Percentiles rank a stretch among this genome's conserved stretches.
Evolutionary conservation across 35 echinoderm and acorn worm genomes (phyloP).

Genomic region (Patiria miniata): DNA sequence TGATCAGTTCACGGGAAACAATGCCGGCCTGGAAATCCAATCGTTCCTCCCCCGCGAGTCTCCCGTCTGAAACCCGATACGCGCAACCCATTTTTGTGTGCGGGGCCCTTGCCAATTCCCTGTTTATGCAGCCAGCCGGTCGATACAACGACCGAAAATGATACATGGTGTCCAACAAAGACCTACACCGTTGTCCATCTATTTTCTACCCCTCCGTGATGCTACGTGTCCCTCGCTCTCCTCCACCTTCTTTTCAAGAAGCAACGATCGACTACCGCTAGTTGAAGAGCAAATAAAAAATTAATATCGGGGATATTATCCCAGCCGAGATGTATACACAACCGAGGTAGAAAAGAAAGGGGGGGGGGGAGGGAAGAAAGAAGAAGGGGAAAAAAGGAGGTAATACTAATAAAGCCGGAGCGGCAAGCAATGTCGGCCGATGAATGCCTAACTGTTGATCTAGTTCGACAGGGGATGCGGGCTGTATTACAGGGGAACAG

Average conservation of each 20-base stretch:
- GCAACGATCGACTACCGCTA: background rate
- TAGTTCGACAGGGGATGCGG: constrained; percentile 27
- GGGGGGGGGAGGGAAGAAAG: background rate
- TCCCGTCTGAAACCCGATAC: background rate
- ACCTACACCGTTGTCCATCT: constrained; percentile 18
- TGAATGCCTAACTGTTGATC: constrained; percentile 28
- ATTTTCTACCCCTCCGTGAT: background rate
- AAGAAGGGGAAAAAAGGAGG: background rate
- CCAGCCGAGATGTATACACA: constrained; percentile 16
- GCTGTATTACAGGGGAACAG: constrained; percentile 23
- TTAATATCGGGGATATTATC: constrained; percentile 43
- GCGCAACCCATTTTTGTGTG: background rate
- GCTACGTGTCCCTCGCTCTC: background rate
- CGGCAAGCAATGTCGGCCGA: background rate
- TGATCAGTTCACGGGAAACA: constrained; percentile 3
- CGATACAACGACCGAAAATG: constrained; percentile 31
- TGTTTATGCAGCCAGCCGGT: constrained; percentile 32
- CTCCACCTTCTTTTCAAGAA: constrained; percentile 21
- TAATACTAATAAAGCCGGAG: constrained; percentile 9
- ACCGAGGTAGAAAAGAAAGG: background rate
- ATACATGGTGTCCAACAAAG: constrained; percentile 32
- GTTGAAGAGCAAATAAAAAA: constrained; percentile 36
- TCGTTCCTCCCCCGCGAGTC: background rate
- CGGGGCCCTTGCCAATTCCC: background rate
- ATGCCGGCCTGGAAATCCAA: background rate